Percentiles rank a stretch among this genome's conserved stretches.
phyloP scores from a whole-genome alignment of 2,113 vertebrate genomes.

The Brachyhypopomus gauderio region DNA sequence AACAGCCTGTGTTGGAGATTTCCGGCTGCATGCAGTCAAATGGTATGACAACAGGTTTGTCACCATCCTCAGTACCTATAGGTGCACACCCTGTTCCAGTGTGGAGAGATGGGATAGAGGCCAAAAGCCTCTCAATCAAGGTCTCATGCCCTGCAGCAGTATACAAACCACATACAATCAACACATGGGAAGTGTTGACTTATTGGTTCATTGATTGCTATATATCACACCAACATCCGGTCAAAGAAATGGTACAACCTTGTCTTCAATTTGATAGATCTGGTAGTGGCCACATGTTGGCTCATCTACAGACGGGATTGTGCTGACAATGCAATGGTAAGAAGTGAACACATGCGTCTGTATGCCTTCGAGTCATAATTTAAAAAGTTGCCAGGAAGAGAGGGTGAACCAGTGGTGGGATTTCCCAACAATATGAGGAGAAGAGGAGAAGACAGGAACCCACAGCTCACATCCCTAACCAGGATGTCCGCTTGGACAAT shows the following conservation, averaged over 20 bases:
- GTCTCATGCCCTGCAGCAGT: slow-evolving; percentile 24
- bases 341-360: slow-evolving; percentile 5
- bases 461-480: no score
- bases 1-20: no score
- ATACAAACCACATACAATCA: slow-evolving; percentile 21
- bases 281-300: no score
- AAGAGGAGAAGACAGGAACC: no score
- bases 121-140: slow-evolving; percentile 22
- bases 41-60: slow-evolving; percentile 22
- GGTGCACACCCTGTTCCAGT: slow-evolving; percentile 24
- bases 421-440: no score
- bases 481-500: no score
- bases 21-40: slow-evolving; percentile 21
- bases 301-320: no score
- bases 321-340: slow-evolving; percentile 6
- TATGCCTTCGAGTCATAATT: slow-evolving; percentile 13
- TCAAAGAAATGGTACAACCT: slow-evolving; percentile 18
- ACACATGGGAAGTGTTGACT: slow-evolving; percentile 15
- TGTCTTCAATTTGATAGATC: slow-evolving; percentile 10
- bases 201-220: slow-evolving; percentile 21
- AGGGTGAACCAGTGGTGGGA: no score
- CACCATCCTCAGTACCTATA: slow-evolving; percentile 8
- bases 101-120: slow-evolving; percentile 26
- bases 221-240: neutral
- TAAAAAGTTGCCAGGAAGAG: slow-evolving; percentile 10